Percentiles rank a stretch among this genome's conserved stretches.
Conservation (phyloP, 2,888 invertebrate genomes). For the Frankliniella intonsa region DNA sequence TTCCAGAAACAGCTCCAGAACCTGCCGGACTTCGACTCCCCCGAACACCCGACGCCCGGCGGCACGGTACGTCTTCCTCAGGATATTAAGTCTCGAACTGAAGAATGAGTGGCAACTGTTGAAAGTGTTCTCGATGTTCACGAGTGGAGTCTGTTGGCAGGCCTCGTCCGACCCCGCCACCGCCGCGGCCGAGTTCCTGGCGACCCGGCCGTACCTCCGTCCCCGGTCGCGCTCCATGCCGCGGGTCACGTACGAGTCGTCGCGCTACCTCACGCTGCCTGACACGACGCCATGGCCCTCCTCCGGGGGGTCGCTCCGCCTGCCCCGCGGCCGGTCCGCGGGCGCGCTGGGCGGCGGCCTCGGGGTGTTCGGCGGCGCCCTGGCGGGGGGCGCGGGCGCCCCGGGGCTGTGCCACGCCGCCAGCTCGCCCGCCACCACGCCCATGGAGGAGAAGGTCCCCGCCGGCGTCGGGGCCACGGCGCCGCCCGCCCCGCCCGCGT, state of each 20-base stretch:
- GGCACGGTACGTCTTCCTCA: slow-evolving; percentile 31
- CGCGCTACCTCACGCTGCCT: slow-evolving; percentile 44
- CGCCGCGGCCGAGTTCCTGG: slow-evolving; percentile 40
- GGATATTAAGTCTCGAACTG: too few species aligned
- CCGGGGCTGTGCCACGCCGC: slow-evolving; percentile 13
- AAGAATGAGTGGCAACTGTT: too few species aligned
- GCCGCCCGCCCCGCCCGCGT: background rate
- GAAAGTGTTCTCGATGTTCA: background rate
- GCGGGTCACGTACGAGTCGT: slow-evolving; percentile 47
- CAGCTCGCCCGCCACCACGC: slow-evolving; percentile 38
- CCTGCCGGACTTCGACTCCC: slow-evolving; percentile 50
- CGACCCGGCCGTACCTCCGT: slow-evolving; percentile 42
- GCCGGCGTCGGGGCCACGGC: slow-evolving; percentile 37
- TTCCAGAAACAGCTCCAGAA: slow-evolving; percentile 56
- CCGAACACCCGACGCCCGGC: slow-evolving; percentile 42
- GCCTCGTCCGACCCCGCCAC: slow-evolving; percentile 39
- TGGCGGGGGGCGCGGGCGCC: slow-evolving; percentile 19
- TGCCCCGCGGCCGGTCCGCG: slow-evolving; percentile 43
- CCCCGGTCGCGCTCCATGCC: slow-evolving; percentile 50
- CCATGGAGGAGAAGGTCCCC: slow-evolving; percentile 39
- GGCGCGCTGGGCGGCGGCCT: slow-evolving; percentile 40
- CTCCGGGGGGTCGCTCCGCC: slow-evolving; percentile 39
- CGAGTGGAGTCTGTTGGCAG: background rate
- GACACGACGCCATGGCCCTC: slow-evolving; percentile 41
- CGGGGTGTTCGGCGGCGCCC: slow-evolving; percentile 31